Evolutionary conservation across 2,888 invertebrate genomes (phyloP).

Genomic region (Muschampia plurimacula): DNA sequence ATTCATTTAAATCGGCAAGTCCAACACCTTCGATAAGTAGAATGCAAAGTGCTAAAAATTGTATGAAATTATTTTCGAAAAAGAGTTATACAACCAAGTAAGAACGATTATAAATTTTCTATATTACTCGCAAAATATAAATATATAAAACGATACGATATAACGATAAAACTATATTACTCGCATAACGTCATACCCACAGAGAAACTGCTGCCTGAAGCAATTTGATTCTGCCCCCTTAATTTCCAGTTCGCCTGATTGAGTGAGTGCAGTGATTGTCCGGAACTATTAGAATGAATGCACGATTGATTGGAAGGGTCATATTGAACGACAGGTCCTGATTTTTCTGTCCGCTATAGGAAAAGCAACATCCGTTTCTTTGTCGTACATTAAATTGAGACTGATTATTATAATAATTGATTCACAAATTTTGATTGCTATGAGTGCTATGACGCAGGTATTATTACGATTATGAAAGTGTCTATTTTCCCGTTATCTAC

Average conservation of each 20-base stretch:
- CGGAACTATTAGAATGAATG: constrained; percentile 19
- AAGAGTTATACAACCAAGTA: too few relatives aligned
- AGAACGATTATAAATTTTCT: too few relatives aligned
- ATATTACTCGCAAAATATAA: too few relatives aligned
- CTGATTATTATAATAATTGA: not conserved
- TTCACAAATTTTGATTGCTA: not conserved
- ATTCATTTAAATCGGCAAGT: too few relatives aligned
- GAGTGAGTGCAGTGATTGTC: constrained; percentile 14
- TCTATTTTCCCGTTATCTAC: too few relatives aligned
- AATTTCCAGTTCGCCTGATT: constrained; percentile 11
- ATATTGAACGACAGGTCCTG: not conserved
- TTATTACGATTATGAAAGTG: too few relatives aligned
- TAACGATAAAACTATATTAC: too few relatives aligned
- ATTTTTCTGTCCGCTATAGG: not conserved
- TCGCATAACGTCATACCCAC: too few relatives aligned
- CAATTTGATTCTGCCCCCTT: not conserved
- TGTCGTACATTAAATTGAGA: not conserved
- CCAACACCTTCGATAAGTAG: too few relatives aligned
- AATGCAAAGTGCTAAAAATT: too few relatives aligned
- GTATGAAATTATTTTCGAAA: too few relatives aligned
- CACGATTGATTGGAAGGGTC: constrained; percentile 3
- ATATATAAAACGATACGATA: too few relatives aligned
- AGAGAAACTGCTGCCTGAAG: not conserved
- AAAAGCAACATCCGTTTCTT: not conserved
- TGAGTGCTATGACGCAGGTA: not conserved